Evolutionary conservation across 2,797 vertebrate species (phyloP), one percentile per base, ranked within the genome.

Genomic region (Danio tinwini): DNA sequence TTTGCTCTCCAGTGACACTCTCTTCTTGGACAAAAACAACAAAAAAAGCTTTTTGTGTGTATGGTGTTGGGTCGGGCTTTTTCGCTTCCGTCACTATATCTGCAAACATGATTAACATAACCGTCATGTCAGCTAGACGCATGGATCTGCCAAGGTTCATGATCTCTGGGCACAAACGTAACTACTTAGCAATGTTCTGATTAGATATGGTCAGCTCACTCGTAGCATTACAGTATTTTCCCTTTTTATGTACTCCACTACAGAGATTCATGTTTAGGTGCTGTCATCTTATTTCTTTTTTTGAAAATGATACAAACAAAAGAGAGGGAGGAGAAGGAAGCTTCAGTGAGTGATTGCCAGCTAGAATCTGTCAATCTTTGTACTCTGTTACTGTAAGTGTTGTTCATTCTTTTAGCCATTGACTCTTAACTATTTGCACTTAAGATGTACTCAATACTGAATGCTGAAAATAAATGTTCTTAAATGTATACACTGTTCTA

Each of bases 401-500:
- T 96, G 96, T 96, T 98, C 93, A 95, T 79, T 69, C 49, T 82
- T 78, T 96, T 97, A 95, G 95, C 94, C 91, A 95, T 94, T 95
- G 94, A 97, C 95, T 98, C 95, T 88, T 92, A 95, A 96, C 96
- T 96, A 97, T 98, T 98, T 98, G 97, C 98, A 99, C 96, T 98
- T 96, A 85, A 84, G 83, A 96, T 94, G 97, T 99, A 98, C 97
- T 97, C 97, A 96, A 96, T 96, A 96, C 94, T 91, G 95, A 97
- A 96, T 96, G 97, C 96, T 94, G 96, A 29, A 96, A 99, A 98
- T 98, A 98, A 99, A 98, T 97, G 96, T 98, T 95, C 96, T 94
- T 97, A 97, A 96, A 95, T 96, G 95, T 96, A 42, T 59, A 1
- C 3, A n/a, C 17, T 19, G 10, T 59, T 6, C 5, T n/a, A 3